Conservation (phyloP, 2,888 invertebrate genomes). For the Cosmia pyralina region DNA sequence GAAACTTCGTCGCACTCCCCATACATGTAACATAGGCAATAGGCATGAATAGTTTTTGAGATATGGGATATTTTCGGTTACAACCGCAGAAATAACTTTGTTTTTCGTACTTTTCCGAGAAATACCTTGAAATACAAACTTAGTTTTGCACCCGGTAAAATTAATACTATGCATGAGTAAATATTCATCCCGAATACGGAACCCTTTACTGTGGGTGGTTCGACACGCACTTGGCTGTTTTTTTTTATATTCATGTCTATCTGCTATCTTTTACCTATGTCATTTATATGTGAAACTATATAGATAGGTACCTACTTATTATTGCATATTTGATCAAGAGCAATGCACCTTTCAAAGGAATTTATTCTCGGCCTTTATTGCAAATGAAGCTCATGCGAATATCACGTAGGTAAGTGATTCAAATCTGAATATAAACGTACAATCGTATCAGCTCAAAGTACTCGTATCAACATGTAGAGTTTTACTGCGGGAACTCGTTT, state of each 20-base stretch:
- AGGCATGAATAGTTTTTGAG: background rate
- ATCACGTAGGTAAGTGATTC: constrained; percentile 9
- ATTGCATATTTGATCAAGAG: constrained; percentile 19
- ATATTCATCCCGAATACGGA: background rate
- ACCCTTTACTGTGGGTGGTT: background rate
- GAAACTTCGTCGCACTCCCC: background rate
- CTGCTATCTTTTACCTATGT: background rate
- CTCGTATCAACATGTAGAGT: constrained; percentile 23
- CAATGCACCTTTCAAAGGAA: constrained; percentile 9
- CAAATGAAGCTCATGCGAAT: constrained; percentile 14
- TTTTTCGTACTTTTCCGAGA: background rate
- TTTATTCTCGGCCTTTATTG: background rate
- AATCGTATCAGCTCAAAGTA: constrained; percentile 14
- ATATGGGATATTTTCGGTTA: too few species aligned
- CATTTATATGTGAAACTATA: constrained; percentile 3
- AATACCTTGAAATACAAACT: background rate
- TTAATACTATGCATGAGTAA: background rate
- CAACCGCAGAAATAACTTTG: background rate
- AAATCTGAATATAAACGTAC: constrained; percentile 23
- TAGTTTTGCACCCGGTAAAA: too few species aligned
- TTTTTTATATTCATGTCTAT: background rate
- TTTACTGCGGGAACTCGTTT: constrained; percentile 26
- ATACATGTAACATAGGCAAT: background rate
- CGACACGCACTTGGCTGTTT: background rate
- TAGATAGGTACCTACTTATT: background rate